phyloP scores from a whole-genome alignment of 1,140 invertebrate genomes.

The Apis florea region DNA sequence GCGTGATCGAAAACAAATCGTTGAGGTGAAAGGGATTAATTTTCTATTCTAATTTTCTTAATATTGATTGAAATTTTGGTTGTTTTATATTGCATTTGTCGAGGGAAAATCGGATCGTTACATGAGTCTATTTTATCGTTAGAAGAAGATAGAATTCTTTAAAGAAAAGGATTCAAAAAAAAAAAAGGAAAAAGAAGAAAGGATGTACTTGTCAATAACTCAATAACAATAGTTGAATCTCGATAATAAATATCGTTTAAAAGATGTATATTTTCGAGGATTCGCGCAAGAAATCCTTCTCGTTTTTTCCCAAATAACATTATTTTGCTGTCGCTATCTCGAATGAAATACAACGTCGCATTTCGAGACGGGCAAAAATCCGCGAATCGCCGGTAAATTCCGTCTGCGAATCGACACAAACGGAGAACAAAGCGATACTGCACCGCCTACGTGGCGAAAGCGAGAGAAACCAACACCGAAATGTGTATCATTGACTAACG shows the following conservation, averaged over 20 bases:
- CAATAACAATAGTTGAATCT: not conserved
- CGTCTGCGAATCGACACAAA: constrained; percentile 11
- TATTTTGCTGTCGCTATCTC: not conserved
- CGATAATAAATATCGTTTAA: not conserved
- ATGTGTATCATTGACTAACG: constrained; percentile 66
- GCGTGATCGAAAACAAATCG: too few relatives aligned
- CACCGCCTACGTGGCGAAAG: constrained; percentile 49
- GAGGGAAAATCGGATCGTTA: too few relatives aligned
- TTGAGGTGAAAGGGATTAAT: too few relatives aligned
- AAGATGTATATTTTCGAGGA: not conserved
- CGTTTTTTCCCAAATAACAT: not conserved
- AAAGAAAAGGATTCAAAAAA: too few relatives aligned
- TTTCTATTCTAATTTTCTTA: too few relatives aligned
- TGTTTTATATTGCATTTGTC: too few relatives aligned
- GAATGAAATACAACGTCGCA: constrained; percentile 12
- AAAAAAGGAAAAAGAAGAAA: too few relatives aligned
- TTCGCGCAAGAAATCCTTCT: not conserved
- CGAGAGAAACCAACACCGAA: constrained; percentile 44
- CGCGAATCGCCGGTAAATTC: constrained; percentile 20
- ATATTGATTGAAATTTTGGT: too few relatives aligned
- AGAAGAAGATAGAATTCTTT: too few relatives aligned
- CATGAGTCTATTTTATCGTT: too few relatives aligned
- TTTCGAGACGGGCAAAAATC: constrained; percentile 17
- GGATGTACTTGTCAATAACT: too few relatives aligned
- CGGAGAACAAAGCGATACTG: constrained; percentile 49